These are phyloP conservation scores for Polypterus bichir DNA, from an alignment of 2,113 vertebrate species.

Conservation along the genomic window DNA sequence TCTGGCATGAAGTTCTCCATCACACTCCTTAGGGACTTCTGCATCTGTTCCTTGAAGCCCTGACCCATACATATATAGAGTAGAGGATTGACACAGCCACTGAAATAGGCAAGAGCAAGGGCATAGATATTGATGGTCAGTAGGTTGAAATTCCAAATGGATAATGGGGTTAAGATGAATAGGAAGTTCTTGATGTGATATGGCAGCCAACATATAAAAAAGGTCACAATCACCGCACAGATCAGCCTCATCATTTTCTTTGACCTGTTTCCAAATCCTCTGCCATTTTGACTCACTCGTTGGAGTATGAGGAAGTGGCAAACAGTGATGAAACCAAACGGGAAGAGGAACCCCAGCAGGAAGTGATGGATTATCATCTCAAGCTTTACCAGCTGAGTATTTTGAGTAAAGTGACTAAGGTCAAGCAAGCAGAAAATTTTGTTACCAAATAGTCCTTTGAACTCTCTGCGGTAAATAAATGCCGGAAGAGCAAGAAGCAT, in stretches of 20 bases:
- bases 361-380: constrained; percentile 25
- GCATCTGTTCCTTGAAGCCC: constrained; percentile 50
- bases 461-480: constrained; percentile 30
- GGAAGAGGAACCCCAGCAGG: constrained; percentile 51
- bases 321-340: constrained; percentile 40
- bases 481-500: constrained; percentile 49
- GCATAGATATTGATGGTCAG: constrained; percentile 25
- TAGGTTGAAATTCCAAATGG: accelerated
- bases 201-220: constrained; percentile 74
- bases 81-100: constrained; percentile 78
- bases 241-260: constrained; percentile 42
- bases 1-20: constrained; percentile 49
- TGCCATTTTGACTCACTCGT: background rate
- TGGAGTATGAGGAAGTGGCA: constrained; percentile 45
- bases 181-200: constrained; percentile 53
- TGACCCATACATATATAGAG: constrained; percentile 63
- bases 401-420: accelerated
- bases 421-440: constrained; percentile 29
- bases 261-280: constrained; percentile 6
- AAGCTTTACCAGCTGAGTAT: background rate
- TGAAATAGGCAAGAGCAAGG: constrained; percentile 57
- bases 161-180: accelerated
- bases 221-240: constrained; percentile 43
- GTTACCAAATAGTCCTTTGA: accelerated
- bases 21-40: constrained; percentile 38